Base-by-base conservation (phyloP, 1,140 invertebrate species). In the Drosophila lini region DNA sequence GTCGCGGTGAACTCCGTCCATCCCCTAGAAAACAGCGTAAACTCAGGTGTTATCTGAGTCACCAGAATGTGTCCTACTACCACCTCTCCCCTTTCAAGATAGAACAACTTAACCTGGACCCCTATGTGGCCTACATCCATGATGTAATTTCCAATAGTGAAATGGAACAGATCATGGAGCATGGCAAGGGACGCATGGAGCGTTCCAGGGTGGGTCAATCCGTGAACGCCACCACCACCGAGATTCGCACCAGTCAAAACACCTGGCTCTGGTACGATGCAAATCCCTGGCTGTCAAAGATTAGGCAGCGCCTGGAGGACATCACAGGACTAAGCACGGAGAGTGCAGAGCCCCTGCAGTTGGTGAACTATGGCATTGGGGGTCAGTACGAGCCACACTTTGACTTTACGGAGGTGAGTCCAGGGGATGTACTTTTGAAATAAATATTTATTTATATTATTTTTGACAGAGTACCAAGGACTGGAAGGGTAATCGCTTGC, bases 241-340 rank as follows among this genome's bases (percentile, higher is more conserved):
- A 77, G 1, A 48, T 99, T 92, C 95, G 99, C 69, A 99, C 99
- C 80, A 99, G 98, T 92, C 99, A 99, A 94, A 98, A 98, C 77
- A 96, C 97, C 1, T 99, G 98, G 98, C 93, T 99, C 15, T 96
- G 96, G 81, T 96, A 96, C 82, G 93, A 95, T 13, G 97, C 98
- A 82, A 95, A 98, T 84, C 92, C 94, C 34, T 96, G 60, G 93
- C 93, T 77, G 93, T 96, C 62, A 19, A 32, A 55, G 11, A 60
- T 77, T 5, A 77, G 28, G 10, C 48, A 40, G 31, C 73, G 74
- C 1, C 94, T 97, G 5, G 94, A 94, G 40, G 95, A 96, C 86
- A 95, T 98, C 93, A 98, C 97, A 34, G 96, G 96, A 9, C 93
- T 99, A 68, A 95, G 95, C 50, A 95, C 98, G 92, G 93, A 94